phyloP scores from a whole-genome alignment of 2,888 invertebrate species.

The Hirtodrosophila alboralis region DNA sequence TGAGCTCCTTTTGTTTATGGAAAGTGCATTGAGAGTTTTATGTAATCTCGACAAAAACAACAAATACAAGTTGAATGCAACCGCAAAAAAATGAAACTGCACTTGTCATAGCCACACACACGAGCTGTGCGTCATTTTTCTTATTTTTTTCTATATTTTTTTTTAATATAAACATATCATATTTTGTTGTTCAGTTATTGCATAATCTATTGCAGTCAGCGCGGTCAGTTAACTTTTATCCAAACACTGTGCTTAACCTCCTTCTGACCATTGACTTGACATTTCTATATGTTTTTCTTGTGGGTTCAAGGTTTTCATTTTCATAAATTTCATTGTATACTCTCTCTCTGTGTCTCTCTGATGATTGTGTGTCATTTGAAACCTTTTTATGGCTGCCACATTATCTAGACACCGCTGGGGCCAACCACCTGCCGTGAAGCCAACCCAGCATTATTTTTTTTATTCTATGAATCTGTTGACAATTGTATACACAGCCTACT shows the following conservation, averaged over 20 bases:
- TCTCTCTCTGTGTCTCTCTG: neutral
- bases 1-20: slow-evolving; percentile 2
- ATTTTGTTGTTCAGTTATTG: slow-evolving; percentile 13
- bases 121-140: slow-evolving; percentile 15
- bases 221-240: slow-evolving; percentile 22
- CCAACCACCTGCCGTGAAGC: slow-evolving; percentile 49
- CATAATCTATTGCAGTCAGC: slow-evolving; percentile 33
- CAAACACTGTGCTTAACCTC: slow-evolving; percentile 42
- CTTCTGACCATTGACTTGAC: slow-evolving; percentile 19
- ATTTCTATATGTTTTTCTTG: neutral
- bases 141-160: too few species aligned
- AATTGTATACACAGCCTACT: slow-evolving; percentile 50
- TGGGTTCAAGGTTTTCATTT: slow-evolving; percentile 58
- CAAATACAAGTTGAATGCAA: neutral
- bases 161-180: neutral
- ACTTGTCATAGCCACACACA: slow-evolving; percentile 30
- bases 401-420: slow-evolving; percentile 42
- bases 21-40: slow-evolving; percentile 33
- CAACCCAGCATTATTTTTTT: too few species aligned
- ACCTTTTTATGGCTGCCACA: slow-evolving; percentile 43
- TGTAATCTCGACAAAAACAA: slow-evolving; percentile 29
- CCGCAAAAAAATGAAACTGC: slow-evolving; percentile 7
- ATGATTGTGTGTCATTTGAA: slow-evolving; percentile 52
- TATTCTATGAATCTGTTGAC: slow-evolving; percentile 32
- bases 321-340: slow-evolving; percentile 29